phyloP scores from a whole-genome alignment of 2,888 invertebrate genomes.

The Ophion costatus region DNA sequence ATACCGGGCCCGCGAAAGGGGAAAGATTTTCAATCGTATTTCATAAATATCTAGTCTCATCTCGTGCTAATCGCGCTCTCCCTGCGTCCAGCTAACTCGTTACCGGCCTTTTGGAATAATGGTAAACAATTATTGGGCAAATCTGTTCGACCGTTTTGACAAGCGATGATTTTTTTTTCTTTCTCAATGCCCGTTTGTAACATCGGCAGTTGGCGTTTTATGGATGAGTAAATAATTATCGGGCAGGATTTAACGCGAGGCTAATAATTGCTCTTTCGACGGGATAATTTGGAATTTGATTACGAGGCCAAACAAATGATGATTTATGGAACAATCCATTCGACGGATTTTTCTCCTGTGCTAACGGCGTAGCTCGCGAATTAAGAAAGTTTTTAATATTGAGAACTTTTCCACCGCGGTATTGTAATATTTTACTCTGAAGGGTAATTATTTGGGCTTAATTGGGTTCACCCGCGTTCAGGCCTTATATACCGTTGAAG shows the following conservation, averaged over 20 bases:
- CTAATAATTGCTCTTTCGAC: background rate
- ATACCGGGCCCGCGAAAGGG: conserved; percentile 13
- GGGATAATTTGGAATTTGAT: background rate
- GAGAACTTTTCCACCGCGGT: background rate
- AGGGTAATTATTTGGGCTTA: background rate
- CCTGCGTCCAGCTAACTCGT: background rate
- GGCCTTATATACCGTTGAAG: too few species aligned
- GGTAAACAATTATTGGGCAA: background rate
- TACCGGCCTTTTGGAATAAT: background rate
- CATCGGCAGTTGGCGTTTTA: background rate
- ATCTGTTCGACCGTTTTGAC: background rate
- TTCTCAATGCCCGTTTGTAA: background rate
- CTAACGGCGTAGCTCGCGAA: background rate
- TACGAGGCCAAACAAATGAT: background rate
- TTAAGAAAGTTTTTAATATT: background rate
- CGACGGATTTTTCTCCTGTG: background rate
- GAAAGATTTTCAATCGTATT: background rate
- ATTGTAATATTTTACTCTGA: background rate
- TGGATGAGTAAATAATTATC: background rate
- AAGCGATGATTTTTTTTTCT: background rate
- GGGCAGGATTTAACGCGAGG: background rate
- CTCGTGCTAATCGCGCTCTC: background rate
- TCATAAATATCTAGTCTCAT: conserved; percentile 36
- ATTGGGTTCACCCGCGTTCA: background rate
- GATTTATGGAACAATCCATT: background rate